Evolutionary conservation across 2,113 vertebrate genomes (phyloP), one percentile per base, ranked within the genome.

Genomic region (Hucho hucho): DNA sequence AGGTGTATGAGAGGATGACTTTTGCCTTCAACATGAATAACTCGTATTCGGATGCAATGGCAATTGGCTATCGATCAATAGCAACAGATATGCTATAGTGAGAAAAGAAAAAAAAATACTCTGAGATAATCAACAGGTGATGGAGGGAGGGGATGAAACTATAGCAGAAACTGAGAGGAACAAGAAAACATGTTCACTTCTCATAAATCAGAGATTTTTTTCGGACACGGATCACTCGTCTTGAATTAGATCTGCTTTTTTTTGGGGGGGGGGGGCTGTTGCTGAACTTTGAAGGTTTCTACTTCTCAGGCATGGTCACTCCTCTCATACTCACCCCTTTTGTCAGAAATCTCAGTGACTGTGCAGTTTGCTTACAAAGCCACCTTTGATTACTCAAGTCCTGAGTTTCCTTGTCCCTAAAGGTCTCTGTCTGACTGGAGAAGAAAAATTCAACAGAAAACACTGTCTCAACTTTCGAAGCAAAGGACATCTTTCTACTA

Each of bases 291-390:
- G 20, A 22, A 22, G 5, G 18, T 24, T 61, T 61, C 20, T 61
- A 61, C 58, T 61, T 22, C 58, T 61, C 9, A 22, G 13, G 13
- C 20, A 14, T 18, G 20, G 58, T 61, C 58, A 53, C 49, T 18
- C 16, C 16, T 53, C 49, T 16, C 49, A 53, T 16, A 53, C 16
- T 24, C 20, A n/a, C 29, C 12, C 7, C 56, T 11, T 11, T 63
- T n/a, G 59, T 1, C 22, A n/a, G 9, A 22, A 4, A 24, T 4
- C n/a, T 63, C 59, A 24, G 5, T 29, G 25, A 25, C 22, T 37
- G 16, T 65, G 25, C 28, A 12, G 7, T 20, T 7, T 63, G 9
- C 29, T 18, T 78, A 76, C 76, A 81, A 85, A 88, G 13, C 16
- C 4, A 16, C 12, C 63, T 20, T 63, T 7, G 59, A 26, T 26